Evolutionary conservation across 2,888 invertebrate species (phyloP), one percentile per base, ranked within the genome.

Genomic region (Yponomeuta malinellus): DNA sequence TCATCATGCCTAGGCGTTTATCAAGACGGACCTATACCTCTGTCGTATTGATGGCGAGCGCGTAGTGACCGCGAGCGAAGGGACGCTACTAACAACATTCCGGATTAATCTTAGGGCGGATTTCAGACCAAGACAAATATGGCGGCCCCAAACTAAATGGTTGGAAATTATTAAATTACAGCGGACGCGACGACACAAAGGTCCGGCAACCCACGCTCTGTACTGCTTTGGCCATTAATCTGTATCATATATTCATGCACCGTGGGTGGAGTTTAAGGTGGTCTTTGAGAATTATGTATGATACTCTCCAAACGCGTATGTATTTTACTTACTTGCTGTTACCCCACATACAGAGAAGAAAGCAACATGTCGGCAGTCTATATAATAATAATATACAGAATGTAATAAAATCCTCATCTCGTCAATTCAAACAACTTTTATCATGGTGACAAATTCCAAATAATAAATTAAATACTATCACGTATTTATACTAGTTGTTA

Each of bases 41-140:
- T 59, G 33, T 29, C 10, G 65, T 29, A 8, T 1, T 78, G 77
- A 75, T 76, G 43, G 75, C 73, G 76, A 76, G 73, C 76, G 74
- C 73, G 77, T 76, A 78, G 80, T 76, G 80, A 76, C 79, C 79
- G 78, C 33, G 33, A 43, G 63, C n/a, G 43, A 69, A 79, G 79
- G 83, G 84, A 81, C 83, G 81, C 81, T 82, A 79, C 80, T 84
- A 84, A 84, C 86, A 83, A 84, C 84, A 88, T 83, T 88, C 82
- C 78, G 85, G 84, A 87, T 89, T 90, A 90, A 88, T 88, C 86
- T 86, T 83, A 82, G 87, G 83, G 83, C 85, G 84, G 88, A 86
- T 86, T 87, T 86, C 79, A 83, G 84, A 82, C 83, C 83, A 89
- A 89, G 89, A 90, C 89, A 90, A 90, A 90, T 90, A 90, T 86